Conservation (phyloP, 2,888 invertebrate species). For the Amblyjoppa fuscipennis region DNA sequence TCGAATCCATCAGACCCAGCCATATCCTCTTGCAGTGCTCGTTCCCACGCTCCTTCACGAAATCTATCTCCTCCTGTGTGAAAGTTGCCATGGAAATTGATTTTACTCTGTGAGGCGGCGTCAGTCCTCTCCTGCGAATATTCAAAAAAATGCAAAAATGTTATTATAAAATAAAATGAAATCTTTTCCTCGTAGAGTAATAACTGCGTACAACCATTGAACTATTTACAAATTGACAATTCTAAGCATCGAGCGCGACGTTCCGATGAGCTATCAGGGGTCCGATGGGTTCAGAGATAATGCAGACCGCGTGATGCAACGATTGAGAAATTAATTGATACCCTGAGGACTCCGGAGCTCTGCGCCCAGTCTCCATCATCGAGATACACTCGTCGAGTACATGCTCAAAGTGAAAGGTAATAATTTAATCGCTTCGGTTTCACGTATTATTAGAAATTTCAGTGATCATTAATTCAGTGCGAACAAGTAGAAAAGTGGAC, state of each 20-base stretch:
- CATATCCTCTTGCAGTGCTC: slow-evolving; percentile 97
- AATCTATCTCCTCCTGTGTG: slow-evolving; percentile 97
- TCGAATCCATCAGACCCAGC: slow-evolving; percentile 95
- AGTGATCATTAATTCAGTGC: neutral
- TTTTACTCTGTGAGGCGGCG: slow-evolving; percentile 99
- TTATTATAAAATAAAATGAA: neutral
- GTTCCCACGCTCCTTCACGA: slow-evolving; percentile 95
- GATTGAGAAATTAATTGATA: slow-evolving; percentile 54
- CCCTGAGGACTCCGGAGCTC: neutral
- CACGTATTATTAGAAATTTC: neutral
- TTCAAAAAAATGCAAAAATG: slow-evolving; percentile 5
- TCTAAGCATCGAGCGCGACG: slow-evolving; percentile 4
- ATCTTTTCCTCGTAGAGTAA: neutral
- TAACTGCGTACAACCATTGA: neutral
- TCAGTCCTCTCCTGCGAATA: slow-evolving; percentile 95
- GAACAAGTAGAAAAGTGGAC: neutral
- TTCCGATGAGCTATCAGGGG: slow-evolving; percentile 47
- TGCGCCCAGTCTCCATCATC: slow-evolving; percentile 14
- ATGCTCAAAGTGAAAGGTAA: slow-evolving; percentile 38
- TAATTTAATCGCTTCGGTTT: neutral
- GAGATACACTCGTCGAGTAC: neutral
- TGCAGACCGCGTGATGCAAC: slow-evolving; percentile 39
- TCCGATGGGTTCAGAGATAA: slow-evolving; percentile 50
- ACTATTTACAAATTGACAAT: slow-evolving; percentile 17
- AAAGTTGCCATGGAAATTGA: slow-evolving; percentile 99